Evolutionary conservation across 2,797 vertebrate genomes (phyloP).

Genomic region (Rhabdomys pumilio): DNA sequence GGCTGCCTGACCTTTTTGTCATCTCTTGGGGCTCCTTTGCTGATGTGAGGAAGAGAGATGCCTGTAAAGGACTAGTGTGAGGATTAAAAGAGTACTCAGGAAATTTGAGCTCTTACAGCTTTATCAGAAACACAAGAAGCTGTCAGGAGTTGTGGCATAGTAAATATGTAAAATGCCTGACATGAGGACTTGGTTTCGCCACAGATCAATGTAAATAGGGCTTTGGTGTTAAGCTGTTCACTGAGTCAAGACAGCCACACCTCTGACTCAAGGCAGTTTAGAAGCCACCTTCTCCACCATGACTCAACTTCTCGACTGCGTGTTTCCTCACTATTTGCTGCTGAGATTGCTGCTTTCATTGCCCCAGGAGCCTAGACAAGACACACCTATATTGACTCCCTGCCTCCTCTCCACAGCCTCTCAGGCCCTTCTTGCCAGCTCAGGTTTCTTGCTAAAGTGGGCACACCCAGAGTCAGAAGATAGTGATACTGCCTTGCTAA

Average conservation of each 20-base stretch:
- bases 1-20: neutral
- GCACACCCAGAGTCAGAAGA: neutral
- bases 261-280: neutral
- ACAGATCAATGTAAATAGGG: neutral
- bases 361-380: neutral
- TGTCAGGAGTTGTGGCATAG: neutral
- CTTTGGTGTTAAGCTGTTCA: neutral
- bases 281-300: neutral
- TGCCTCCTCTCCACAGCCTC: neutral
- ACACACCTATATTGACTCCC: neutral
- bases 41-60: neutral
- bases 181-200: neutral
- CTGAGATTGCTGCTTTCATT: neutral
- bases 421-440: neutral
- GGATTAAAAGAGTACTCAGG: neutral
- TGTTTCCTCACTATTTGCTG: slow-evolving; percentile 13
- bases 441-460: neutral
- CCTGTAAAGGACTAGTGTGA: neutral
- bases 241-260: slow-evolving; percentile 44
- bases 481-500: neutral
- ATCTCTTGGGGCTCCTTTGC: neutral
- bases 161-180: neutral
- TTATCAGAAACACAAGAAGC: neutral
- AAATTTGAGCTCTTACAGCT: neutral
- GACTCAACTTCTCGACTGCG: neutral